A percentile compares a stretch with the other conserved stretches of the same genome.
phyloP scores from a whole-genome alignment of 2,888 invertebrate species.

The Hypsopygia costalis region DNA sequence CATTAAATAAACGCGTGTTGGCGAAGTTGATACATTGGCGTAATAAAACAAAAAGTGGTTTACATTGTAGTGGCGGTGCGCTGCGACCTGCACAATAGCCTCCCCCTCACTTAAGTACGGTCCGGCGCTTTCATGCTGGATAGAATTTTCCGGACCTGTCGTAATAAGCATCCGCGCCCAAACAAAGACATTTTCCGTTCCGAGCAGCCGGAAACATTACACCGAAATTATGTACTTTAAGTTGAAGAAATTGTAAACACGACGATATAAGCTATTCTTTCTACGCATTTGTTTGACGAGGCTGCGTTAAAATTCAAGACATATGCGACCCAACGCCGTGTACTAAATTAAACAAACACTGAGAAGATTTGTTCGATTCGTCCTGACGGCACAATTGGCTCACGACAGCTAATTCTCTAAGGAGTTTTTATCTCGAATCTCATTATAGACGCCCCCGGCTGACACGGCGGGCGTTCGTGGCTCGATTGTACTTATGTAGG shows the following conservation, averaged over 20 bases:
- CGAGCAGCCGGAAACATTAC: conserved; percentile 57
- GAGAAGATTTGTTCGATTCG: conserved; percentile 7
- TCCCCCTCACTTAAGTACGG: conserved; percentile 62
- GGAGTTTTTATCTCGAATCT: conserved; percentile 30
- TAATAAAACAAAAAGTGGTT: conserved; percentile 66
- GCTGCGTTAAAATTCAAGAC: not conserved
- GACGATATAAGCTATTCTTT: conserved; percentile 15
- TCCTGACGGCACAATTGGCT: conserved; percentile 13
- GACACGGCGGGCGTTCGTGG: conserved; percentile 20
- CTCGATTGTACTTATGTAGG: conserved; percentile 18
- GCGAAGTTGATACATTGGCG: conserved; percentile 60
- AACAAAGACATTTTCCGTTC: conserved; percentile 69
- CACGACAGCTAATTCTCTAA: conserved; percentile 19
- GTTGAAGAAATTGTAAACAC: conserved; percentile 38
- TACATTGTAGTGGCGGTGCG: conserved; percentile 49
- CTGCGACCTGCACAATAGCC: conserved; percentile 54
- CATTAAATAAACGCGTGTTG: conserved; percentile 60
- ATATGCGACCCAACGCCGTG: not conserved
- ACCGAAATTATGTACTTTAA: conserved; percentile 54
- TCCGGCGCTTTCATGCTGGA: conserved; percentile 58
- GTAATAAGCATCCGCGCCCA: conserved; percentile 67
- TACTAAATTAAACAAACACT: not conserved
- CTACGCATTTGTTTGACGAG: not conserved
- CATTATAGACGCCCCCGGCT: conserved; percentile 25
- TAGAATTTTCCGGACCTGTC: conserved; percentile 61